Percentiles rank a stretch among this genome's conserved stretches.
These are phyloP conservation scores for Zaprionus ghesquierei DNA, from an alignment of 1,140 invertebrate genomes.

Conservation along the genomic window DNA sequence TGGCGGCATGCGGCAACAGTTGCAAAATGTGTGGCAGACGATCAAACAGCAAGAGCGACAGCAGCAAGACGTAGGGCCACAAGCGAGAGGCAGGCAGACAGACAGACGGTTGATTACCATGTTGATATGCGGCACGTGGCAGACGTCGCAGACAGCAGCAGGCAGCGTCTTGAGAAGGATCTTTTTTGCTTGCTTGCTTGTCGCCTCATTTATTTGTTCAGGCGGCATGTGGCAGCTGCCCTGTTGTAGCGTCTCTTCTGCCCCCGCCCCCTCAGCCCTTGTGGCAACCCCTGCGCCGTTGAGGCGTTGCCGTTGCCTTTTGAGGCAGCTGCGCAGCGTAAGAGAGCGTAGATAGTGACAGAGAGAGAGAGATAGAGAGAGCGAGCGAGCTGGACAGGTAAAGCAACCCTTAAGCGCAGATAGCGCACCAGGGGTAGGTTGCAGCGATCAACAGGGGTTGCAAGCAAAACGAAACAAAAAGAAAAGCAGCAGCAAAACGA, in stretches of 20 bases:
- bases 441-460: conserved; percentile 42
- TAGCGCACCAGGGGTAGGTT: conserved; percentile 8
- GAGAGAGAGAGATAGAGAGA: neutral
- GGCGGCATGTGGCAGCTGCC: conserved; percentile 72
- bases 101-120: conserved; percentile 65
- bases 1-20: conserved; percentile 61
- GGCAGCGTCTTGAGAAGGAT: conserved; percentile 32
- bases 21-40: conserved; percentile 38
- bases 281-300: conserved; percentile 3
- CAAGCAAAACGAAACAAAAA: conserved; percentile 2
- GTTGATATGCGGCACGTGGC: conserved; percentile 79
- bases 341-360: conserved; percentile 4
- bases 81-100: neutral
- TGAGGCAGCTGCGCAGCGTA: conserved; percentile 56
- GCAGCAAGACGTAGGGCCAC: conserved; percentile 38
- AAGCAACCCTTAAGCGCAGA: conserved; percentile 54
- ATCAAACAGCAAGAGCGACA: conserved; percentile 43
- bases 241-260: conserved; percentile 10
- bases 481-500: neutral
- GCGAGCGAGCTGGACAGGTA: conserved; percentile 55
- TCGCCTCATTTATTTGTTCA: conserved; percentile 28
- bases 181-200: conserved; percentile 5
- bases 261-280: conserved; percentile 1
- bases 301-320: conserved; percentile 37
- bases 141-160: conserved; percentile 30